A percentile compares a stretch with the other conserved stretches of the same genome.
Evolutionary conservation across 2,888 invertebrate genomes (phyloP).

Genomic region (Sarcophaga subvicina): DNA sequence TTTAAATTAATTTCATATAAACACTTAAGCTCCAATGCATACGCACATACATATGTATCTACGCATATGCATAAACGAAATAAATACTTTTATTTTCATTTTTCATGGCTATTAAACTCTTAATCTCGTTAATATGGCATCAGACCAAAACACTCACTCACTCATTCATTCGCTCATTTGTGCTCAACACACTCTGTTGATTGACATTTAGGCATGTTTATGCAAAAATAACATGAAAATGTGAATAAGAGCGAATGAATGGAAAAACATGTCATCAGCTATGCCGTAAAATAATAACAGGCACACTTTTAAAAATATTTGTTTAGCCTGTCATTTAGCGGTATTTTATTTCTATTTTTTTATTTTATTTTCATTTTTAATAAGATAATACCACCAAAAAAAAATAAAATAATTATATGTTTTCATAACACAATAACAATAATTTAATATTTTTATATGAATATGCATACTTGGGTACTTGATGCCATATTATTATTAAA

Average conservation of each 20-base stretch:
- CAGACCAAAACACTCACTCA: background rate
- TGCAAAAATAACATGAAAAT: background rate
- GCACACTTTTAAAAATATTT: background rate
- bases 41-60: background rate
- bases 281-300: background rate
- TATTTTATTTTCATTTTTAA: too few species aligned
- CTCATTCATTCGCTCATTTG: background rate
- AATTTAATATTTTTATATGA: too few species aligned
- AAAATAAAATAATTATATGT: too few species aligned
- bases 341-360: background rate
- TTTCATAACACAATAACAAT: too few species aligned
- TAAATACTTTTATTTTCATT: too few species aligned
- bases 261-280: background rate
- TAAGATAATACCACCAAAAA: too few species aligned
- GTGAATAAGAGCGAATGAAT: background rate
- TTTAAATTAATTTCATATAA: background rate
- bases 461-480: too few species aligned
- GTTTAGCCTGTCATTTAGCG: background rate
- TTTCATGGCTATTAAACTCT: background rate
- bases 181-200: background rate
- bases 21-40: background rate
- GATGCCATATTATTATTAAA: too few species aligned
- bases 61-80: too few species aligned
- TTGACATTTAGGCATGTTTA: constrained; percentile 8
- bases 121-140: background rate